These are phyloP conservation scores for Lipophrys pholis DNA, from an alignment of 2,113 vertebrate species.

Conservation along the genomic window DNA sequence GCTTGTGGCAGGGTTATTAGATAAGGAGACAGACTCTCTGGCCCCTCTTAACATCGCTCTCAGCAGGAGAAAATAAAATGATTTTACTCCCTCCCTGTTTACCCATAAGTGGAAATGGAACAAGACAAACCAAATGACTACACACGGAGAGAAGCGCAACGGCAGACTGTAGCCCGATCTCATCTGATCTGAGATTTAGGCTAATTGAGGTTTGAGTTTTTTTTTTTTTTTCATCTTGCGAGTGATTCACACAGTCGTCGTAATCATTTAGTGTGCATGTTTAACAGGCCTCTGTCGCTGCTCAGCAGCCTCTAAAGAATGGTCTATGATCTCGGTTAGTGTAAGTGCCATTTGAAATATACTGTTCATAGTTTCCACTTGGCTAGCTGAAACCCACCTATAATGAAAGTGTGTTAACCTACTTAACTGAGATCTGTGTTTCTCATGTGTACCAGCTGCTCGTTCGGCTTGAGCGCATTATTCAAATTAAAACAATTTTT, in stretches of 20 bases:
- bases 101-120: conserved; percentile 71
- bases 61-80: conserved; percentile 80
- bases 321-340: conserved; percentile 46
- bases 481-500: conserved; percentile 51
- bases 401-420: conserved; percentile 64
- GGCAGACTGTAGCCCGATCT: conserved; percentile 48
- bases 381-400: conserved; percentile 54
- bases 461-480: conserved; percentile 32
- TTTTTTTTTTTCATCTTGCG: conserved; percentile 51
- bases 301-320: conserved; percentile 53
- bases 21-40: conserved; percentile 82
- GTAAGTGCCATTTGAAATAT: conserved; percentile 53
- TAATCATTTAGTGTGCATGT: conserved; percentile 55
- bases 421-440: conserved; percentile 48
- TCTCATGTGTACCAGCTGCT: conserved; percentile 12
- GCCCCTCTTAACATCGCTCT: conserved; percentile 79
- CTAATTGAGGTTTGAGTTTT: conserved; percentile 63
- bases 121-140: conserved; percentile 75
- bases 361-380: conserved; percentile 66
- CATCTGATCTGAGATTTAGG: conserved; percentile 52
- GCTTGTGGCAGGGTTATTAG: conserved; percentile 78
- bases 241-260: conserved; percentile 54
- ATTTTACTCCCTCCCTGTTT: conserved; percentile 71
- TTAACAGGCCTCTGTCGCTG: conserved; percentile 59
- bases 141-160: conserved; percentile 46